phyloP scores from a whole-genome alignment of 1,140 invertebrate species.

The Caenorhabditis remanei region DNA sequence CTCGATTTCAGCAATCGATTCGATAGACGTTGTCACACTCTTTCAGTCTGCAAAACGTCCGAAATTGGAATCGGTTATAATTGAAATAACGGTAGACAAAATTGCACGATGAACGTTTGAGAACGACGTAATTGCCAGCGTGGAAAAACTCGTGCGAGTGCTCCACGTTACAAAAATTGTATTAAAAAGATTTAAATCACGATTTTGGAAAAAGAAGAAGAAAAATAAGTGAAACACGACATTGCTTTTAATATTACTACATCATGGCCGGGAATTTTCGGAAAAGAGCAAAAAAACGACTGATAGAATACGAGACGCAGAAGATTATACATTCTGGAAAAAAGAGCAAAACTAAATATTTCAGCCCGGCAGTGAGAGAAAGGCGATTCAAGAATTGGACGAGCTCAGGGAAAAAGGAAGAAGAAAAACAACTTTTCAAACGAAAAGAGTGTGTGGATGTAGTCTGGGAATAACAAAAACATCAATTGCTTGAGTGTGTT shows the following conservation, averaged over 20 bases:
- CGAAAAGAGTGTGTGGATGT: neutral
- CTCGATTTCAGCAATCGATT: constrained; percentile 38
- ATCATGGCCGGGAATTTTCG: neutral
- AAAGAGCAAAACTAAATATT: neutral
- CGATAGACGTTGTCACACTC: constrained; percentile 28
- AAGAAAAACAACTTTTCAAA: neutral
- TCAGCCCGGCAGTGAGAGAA: neutral
- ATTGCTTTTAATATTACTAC: neutral
- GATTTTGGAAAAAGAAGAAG: too few relatives aligned
- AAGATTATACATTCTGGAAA: neutral
- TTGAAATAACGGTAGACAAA: neutral
- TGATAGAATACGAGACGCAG: neutral
- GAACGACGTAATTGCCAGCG: neutral
- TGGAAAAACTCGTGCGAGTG: too few relatives aligned
- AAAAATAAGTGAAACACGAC: too few relatives aligned
- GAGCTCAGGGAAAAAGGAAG: neutral
- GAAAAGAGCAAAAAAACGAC: too few relatives aligned
- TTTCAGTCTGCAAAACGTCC: constrained; percentile 18
- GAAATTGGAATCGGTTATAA: neutral
- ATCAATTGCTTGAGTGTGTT: neutral
- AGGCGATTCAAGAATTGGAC: neutral
- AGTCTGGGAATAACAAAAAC: neutral
- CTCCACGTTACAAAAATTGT: too few relatives aligned
- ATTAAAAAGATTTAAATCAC: too few relatives aligned
- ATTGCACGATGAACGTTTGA: neutral